Percentiles rank a stretch among this genome's conserved stretches.
Evolutionary conservation across 1,140 invertebrate species (phyloP).

Genomic region (Aporrectodea caliginosa): DNA sequence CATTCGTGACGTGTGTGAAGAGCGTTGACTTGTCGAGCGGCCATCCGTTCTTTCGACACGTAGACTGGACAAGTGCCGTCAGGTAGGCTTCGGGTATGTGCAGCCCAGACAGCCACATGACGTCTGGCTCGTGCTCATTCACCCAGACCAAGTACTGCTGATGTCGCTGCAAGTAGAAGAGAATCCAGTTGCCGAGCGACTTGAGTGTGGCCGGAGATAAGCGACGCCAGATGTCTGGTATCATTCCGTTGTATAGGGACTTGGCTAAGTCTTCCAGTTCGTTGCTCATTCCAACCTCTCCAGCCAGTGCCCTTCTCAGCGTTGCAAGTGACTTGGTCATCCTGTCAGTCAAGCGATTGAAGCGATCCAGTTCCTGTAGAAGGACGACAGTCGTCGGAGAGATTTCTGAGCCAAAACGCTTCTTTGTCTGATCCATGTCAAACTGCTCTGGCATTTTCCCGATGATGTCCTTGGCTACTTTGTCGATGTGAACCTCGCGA

Average conservation of each 20-base stretch:
- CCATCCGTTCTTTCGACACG: constrained; percentile 75
- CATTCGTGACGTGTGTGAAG: constrained; percentile 69
- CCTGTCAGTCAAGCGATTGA: constrained; percentile 67
- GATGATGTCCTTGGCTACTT: constrained; percentile 64
- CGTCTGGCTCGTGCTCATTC: constrained; percentile 31
- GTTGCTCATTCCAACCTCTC: constrained; percentile 78
- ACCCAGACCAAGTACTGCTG: constrained; percentile 70
- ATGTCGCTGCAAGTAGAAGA: constrained; percentile 67
- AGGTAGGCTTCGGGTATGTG: constrained; percentile 80
- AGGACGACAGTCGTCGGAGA: constrained; percentile 74
- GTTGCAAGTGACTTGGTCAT: constrained; percentile 66
- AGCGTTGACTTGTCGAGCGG: constrained; percentile 72
- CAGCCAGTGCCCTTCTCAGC: constrained; percentile 71
- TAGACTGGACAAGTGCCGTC: constrained; percentile 72
- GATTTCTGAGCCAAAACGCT: constrained; percentile 66
- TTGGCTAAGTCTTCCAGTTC: constrained; percentile 70
- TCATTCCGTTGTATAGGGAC: constrained; percentile 70
- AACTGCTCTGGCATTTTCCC: constrained; percentile 67
- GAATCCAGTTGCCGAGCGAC: constrained; percentile 74
- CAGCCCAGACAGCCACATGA: constrained; percentile 76
- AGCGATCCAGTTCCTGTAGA: constrained; percentile 76
- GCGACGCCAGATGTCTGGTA: constrained; percentile 70
- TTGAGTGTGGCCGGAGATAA: constrained; percentile 74
- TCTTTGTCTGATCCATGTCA: constrained; percentile 69
- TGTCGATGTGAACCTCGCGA: constrained; percentile 66